Base-by-base conservation (phyloP, 2,113 vertebrate species). In the Rhinichthys klamathensis region DNA sequence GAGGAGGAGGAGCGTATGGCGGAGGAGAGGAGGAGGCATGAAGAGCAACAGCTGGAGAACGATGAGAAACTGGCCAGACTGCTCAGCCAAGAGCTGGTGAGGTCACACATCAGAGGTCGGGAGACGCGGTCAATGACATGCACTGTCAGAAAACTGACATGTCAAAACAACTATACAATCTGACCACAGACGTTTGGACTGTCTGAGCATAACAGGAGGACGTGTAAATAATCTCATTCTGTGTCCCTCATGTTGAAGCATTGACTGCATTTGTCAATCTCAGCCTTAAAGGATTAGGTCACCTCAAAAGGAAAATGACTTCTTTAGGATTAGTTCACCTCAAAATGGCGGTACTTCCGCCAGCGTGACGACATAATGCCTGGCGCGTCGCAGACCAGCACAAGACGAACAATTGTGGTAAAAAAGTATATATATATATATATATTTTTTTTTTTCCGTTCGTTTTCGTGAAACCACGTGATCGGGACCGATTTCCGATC, bases 11-110 rank as follows among this genome's bases (percentile, higher is more conserved):
- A 91, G 49, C 93, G 87, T 6, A 4, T 91, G 89, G 90, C 88
- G 27, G 95, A 96, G 82, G 92, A 95, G 87, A 93, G 87, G 51
- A 89, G 84, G 70, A 94, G 87, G 69, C 90, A 93, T 51, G 84
- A 95, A 90, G 94, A 95, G 88, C 84, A 93, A 15, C 96, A 97
- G 85, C 88, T 97, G 27, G 93, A 95, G 63, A 93, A 91, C 0
- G 98, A 99, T 38, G 97, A 98, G 88, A 93, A 91, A 49, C 82
- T 99, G 85, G 97, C 98, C 18, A 89, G 92, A 83, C 88, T 91
- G 78, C 93, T 99, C 35, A 99, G 93, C 87, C 86, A 90, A 87
- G 93, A 95, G 56, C 91, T 98, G 92, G 98, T 99, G 80, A 92
- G 92, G 44, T 60, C 32, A 41, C 76, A 30, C n/a, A 35, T 35